Conservation (phyloP, 2,888 invertebrate species). For the Hypercompe scribonia region DNA sequence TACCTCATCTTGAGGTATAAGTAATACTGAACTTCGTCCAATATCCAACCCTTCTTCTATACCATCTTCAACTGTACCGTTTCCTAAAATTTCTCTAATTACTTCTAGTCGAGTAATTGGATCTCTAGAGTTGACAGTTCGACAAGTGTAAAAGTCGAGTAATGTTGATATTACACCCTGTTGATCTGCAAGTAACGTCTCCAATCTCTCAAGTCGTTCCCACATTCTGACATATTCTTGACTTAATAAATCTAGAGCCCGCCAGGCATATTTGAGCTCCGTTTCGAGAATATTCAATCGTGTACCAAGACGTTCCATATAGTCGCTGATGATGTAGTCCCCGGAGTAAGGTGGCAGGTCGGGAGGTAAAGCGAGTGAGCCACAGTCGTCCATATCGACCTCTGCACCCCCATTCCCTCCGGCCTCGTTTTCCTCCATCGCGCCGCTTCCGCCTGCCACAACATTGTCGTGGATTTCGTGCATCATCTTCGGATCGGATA, state of each 20-base stretch:
- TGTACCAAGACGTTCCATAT: conserved; percentile 96
- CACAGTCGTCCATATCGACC: conserved; percentile 84
- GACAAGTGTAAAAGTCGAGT: conserved; percentile 91
- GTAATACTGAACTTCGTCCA: conserved; percentile 74
- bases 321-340: conserved; percentile 94
- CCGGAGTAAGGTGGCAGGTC: conserved; percentile 86
- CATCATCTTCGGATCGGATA: conserved; percentile 84
- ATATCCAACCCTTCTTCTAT: conserved; percentile 89
- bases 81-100: conserved; percentile 89
- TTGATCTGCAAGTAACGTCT: conserved; percentile 94
- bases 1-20: conserved; percentile 79
- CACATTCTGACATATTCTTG: conserved; percentile 98
- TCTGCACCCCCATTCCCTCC: conserved; percentile 85
- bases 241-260: conserved; percentile 95
- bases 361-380: conserved; percentile 85
- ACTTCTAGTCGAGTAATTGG: conserved; percentile 86
- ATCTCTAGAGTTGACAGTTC: conserved; percentile 82
- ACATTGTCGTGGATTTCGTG: conserved; percentile 85
- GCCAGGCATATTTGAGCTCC: conserved; percentile 96
- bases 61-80: conserved; percentile 89
- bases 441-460: conserved; percentile 82
- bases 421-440: conserved; percentile 86
- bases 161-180: conserved; percentile 96
- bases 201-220: conserved; percentile 95
- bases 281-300: conserved; percentile 95